Percentiles rank a stretch among this genome's conserved stretches.
Evolutionary conservation across 2,113 vertebrate species (phyloP).

Genomic region (Nycticryphes semicollaris): DNA sequence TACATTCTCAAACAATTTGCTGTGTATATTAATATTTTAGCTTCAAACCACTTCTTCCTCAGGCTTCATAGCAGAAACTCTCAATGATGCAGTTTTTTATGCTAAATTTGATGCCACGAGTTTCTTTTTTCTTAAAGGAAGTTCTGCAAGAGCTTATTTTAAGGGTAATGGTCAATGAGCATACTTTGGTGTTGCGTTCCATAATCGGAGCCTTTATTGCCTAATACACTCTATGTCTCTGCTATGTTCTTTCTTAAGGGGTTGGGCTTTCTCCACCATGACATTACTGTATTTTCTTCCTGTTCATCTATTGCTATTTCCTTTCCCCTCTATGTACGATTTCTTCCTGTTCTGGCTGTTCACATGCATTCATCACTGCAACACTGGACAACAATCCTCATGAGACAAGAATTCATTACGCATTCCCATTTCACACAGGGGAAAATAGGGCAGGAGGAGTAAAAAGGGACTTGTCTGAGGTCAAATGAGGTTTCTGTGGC

Average conservation of each 20-base stretch:
- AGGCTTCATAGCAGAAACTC: not conserved
- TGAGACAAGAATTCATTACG: not conserved
- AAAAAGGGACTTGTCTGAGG: not conserved
- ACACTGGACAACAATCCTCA: not conserved
- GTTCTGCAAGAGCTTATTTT: not conserved
- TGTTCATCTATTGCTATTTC: not conserved
- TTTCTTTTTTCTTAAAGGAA: not conserved
- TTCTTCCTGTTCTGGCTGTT: not conserved
- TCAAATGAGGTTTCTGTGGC: not conserved
- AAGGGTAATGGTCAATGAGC: not conserved
- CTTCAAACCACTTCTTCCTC: not conserved
- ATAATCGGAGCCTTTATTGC: not conserved
- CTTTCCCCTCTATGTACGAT: not conserved
- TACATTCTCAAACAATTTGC: not conserved
- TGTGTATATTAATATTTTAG: not conserved
- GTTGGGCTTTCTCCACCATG: not conserved
- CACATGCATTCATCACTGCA: not conserved
- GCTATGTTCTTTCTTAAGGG: not conserved
- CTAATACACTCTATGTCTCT: not conserved
- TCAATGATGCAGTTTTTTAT: not conserved
- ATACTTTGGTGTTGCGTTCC: not conserved
- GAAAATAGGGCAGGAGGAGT: not conserved
- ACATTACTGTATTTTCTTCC: not conserved
- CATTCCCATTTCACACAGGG: rapidly evolving
- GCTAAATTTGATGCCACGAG: not conserved